Base-by-base conservation (phyloP, 1,140 invertebrate genomes). In the Matsumurasca onukii region DNA sequence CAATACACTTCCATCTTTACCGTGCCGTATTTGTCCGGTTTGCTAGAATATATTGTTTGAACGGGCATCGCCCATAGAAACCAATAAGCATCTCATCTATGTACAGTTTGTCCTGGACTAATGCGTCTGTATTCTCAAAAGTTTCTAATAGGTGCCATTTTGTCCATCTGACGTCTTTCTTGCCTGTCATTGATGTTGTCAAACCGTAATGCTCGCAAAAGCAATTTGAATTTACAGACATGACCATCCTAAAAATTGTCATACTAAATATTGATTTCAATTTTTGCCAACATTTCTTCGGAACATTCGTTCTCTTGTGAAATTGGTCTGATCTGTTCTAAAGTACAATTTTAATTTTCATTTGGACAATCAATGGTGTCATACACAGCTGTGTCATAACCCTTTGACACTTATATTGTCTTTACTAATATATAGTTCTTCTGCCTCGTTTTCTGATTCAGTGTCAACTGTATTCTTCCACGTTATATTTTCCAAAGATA, bases 21-120 rank as follows among this genome's bases (percentile, higher is more conserved):
- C 9, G 39, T 45, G 9, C 39, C 39, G n/a, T 45, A 45, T 45
- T 45, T 45, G n/a, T 45, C 9, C 39, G n/a, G 39, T 45, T 45
- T 45, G n/a, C 39, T 45, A 12, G 39, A 45, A 45, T 45, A 45
- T 45, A 45, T 45, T 45, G 39, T 45, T 45, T 45, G 39, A 45
- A 45, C 9, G n/a, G 39, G n/a, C 39, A 45, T 9, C 39, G n/a
- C 9, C 39, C 39, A 45, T 45, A 45, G 39, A 45, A 45, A 12
- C 39, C 9, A 45, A 45, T 12, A 12, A 45, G 39, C 39, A 45
- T 45, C n/a, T 45, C 39, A 45, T 45, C 39, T 45, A 45, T 12
- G 39, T 45, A n/a, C 39, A 45, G 39, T 45, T 45, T 12, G 39
- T 45, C 39, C 39, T 45, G 39, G 39, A n/a, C 39, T 45, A n/a